Conservation (phyloP, 2,113 vertebrate species). For the Polypterus senegalus region DNA sequence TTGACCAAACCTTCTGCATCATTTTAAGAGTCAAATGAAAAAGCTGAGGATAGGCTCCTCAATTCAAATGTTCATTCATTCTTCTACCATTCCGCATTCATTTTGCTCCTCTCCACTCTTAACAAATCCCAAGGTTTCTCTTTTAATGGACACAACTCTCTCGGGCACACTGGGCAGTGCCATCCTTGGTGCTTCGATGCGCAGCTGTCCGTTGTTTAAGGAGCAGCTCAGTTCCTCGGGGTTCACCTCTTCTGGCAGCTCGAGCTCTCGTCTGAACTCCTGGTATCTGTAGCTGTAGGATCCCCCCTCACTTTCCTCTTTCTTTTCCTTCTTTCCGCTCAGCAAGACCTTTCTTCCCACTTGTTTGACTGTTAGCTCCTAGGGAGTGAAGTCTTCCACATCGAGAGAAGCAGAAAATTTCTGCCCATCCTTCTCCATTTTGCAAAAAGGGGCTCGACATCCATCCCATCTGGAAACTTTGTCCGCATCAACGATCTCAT, state of each 20-base stretch:
- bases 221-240: slow-evolving; percentile 9
- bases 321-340: slow-evolving; percentile 19
- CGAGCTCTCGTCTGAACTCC: slow-evolving; percentile 22
- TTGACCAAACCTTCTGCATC: too few species aligned
- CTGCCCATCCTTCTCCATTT: neutral
- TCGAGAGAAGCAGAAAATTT: slow-evolving; percentile 17
- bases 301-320: slow-evolving; percentile 13
- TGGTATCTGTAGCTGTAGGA: slow-evolving; percentile 21
- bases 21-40: too few species aligned
- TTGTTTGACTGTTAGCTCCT: slow-evolving; percentile 23
- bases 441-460: too few species aligned
- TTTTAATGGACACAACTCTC: slow-evolving; percentile 12
- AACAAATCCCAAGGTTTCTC: neutral
- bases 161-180: neutral
- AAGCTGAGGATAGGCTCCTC: too few species aligned
- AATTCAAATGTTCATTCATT: too few species aligned
- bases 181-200: slow-evolving; percentile 21
- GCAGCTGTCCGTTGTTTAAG: slow-evolving; percentile 9
- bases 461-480: too few species aligned
- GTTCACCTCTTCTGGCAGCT: slow-evolving; percentile 14
- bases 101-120: too few species aligned
- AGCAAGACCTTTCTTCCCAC: slow-evolving; percentile 22
- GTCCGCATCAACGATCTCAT: too few species aligned
- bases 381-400: slow-evolving; percentile 14
- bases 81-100: too few species aligned